These are phyloP conservation scores for Athripsodes cinereus DNA, from an alignment of 2,888 invertebrate species.

Conservation along the genomic window DNA sequence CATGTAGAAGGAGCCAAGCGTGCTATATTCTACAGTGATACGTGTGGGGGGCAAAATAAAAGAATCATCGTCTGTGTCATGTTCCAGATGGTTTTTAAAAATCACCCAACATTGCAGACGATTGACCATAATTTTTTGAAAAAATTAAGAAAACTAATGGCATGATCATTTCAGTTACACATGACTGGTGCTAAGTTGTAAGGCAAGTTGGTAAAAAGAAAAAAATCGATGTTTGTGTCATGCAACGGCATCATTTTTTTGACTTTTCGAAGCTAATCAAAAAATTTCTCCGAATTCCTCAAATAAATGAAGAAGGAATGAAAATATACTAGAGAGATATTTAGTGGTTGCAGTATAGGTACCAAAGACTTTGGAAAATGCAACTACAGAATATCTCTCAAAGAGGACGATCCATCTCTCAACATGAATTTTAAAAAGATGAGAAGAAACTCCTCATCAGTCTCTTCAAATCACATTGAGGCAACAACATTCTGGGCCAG, in stretches of 20 bases:
- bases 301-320: background rate
- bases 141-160: slow-evolving; percentile 4
- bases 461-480: background rate
- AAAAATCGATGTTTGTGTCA: background rate
- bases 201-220: slow-evolving; percentile 6
- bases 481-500: slow-evolving; percentile 1
- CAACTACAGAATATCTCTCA: background rate
- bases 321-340: background rate
- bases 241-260: background rate
- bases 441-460: background rate
- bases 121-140: slow-evolving; percentile 20
- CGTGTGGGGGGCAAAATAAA: slow-evolving; percentile 2
- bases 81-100: slow-evolving; percentile 15
- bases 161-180: slow-evolving; percentile 1
- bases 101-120: slow-evolving; percentile 11
- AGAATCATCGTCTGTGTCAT: slow-evolving; percentile 11
- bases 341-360: background rate
- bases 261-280: background rate
- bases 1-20: slow-evolving; percentile 6
- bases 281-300: slow-evolving; percentile 1
- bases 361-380: background rate
- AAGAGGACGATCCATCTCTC: background rate
- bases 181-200: slow-evolving; percentile 17
- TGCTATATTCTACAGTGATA: background rate
- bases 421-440: background rate